Percentiles rank a stretch among this genome's conserved stretches.
These are phyloP conservation scores for Tachina grossa DNA, from an alignment of 2,888 invertebrate genomes.

Conservation along the genomic window DNA sequence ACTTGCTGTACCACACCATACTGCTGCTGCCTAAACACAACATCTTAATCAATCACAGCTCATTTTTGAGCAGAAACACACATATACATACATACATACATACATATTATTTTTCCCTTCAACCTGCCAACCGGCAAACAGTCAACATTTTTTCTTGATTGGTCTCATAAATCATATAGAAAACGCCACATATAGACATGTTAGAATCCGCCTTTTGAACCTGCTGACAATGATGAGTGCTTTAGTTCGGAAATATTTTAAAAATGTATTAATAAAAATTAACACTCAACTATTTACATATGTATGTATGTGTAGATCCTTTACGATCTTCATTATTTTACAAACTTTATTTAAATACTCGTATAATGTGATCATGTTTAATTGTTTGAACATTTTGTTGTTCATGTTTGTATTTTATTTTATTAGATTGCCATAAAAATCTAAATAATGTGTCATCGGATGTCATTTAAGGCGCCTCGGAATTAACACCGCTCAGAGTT, in stretches of 20 bases:
- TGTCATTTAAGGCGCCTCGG: slow-evolving; percentile 70
- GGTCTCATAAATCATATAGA: slow-evolving; percentile 56
- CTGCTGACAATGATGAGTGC: slow-evolving; percentile 45
- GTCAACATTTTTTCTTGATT: slow-evolving; percentile 38
- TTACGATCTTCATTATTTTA: slow-evolving; percentile 33
- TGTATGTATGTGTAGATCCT: background rate
- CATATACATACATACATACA: background rate
- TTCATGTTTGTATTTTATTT: slow-evolving; percentile 54
- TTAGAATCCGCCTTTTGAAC: slow-evolving; percentile 15
- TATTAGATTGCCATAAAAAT: slow-evolving; percentile 70
- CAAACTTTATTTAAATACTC: slow-evolving; percentile 40
- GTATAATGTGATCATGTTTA: slow-evolving; percentile 41
- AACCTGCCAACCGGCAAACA: background rate
- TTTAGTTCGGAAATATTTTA: slow-evolving; percentile 35
- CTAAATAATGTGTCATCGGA: slow-evolving; percentile 71
- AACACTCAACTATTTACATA: background rate
- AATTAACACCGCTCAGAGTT: slow-evolving; percentile 57
- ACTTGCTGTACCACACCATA: slow-evolving; percentile 11
- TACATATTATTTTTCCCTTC: background rate
- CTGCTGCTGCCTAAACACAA: slow-evolving; percentile 21
- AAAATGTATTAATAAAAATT: slow-evolving; percentile 49
- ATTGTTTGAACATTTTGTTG: slow-evolving; percentile 56
- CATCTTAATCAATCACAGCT: slow-evolving; percentile 66
- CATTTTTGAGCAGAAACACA: slow-evolving; percentile 15
- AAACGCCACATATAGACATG: slow-evolving; percentile 32